phyloP scores from a whole-genome alignment of 2,113 vertebrate species.

The Terrapene triunguis region DNA sequence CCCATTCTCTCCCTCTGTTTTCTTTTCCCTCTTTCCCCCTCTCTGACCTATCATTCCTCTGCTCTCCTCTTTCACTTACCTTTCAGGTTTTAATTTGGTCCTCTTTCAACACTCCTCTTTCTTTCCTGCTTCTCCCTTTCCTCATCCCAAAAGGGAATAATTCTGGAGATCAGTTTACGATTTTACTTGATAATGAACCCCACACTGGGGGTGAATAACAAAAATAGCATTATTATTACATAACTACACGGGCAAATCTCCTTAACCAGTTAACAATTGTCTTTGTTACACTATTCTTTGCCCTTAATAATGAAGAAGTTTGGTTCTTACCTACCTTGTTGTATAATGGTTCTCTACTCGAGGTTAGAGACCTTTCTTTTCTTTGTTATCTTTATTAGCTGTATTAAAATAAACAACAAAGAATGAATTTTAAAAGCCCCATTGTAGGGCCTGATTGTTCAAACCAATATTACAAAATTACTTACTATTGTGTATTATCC shows the following conservation, averaged over 20 bases:
- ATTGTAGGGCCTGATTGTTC: neutral
- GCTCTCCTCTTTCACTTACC: too few species aligned
- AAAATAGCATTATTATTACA: neutral
- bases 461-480: neutral
- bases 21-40: too few species aligned
- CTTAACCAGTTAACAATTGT: neutral
- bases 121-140: neutral
- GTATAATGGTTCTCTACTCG: neutral
- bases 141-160: neutral
- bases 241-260: neutral
- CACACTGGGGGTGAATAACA: neutral
- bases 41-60: too few species aligned
- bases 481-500: neutral
- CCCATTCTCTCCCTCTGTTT: too few species aligned
- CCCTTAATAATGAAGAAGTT: neutral
- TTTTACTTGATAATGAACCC: neutral
- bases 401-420: neutral
- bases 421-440: neutral
- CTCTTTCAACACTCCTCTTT: neutral
- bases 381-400: neutral
- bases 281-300: neutral
- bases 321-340: neutral
- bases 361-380: neutral
- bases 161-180: neutral
- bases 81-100: too few species aligned